Conservation (phyloP, 37 sponge, comb jelly and placozoan species). For the Tethya wilhelma region DNA sequence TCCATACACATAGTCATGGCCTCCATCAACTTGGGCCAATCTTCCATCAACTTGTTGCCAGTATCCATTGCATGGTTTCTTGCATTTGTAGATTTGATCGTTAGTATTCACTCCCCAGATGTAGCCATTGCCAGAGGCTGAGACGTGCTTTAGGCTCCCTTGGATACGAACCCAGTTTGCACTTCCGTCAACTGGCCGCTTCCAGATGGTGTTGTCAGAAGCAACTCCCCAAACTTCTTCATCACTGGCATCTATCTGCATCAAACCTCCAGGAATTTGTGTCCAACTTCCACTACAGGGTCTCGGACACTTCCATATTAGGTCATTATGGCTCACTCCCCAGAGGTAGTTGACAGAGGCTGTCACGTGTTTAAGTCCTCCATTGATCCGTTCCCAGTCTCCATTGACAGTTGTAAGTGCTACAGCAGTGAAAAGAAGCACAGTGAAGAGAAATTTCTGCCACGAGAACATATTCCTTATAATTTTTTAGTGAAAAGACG, state of each 20-base stretch:
- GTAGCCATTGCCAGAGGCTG: constrained; percentile 80
- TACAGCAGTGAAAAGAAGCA: background rate
- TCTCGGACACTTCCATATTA: constrained; percentile 38
- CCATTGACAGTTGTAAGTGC: background rate
- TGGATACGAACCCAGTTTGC: constrained; percentile 45
- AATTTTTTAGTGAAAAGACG: too few species aligned
- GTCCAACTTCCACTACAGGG: constrained; percentile 44
- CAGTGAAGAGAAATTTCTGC: background rate
- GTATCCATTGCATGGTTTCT: constrained; percentile 60
- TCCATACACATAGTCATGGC: constrained; percentile 53
- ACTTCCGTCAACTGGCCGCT: constrained; percentile 58
- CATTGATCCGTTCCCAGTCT: constrained; percentile 43
- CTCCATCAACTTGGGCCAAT: constrained; percentile 56
- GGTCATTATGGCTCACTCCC: constrained; percentile 42
- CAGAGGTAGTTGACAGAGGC: constrained; percentile 64
- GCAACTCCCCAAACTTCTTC: constrained; percentile 63
- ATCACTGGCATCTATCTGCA: constrained; percentile 61
- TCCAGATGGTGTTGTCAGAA: constrained; percentile 9
- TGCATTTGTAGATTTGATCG: constrained; percentile 67
- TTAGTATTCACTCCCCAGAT: constrained; percentile 61
- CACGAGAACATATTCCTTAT: too few species aligned
- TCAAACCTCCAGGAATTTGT: constrained; percentile 26
- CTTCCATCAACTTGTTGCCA: constrained; percentile 37
- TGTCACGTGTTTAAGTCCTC: constrained; percentile 56
- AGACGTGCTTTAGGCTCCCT: constrained; percentile 55